Percentiles rank a stretch among this genome's conserved stretches.
Evolutionary conservation across 2,113 vertebrate genomes (phyloP).

Genomic region (Pantherophis guttatus): DNA sequence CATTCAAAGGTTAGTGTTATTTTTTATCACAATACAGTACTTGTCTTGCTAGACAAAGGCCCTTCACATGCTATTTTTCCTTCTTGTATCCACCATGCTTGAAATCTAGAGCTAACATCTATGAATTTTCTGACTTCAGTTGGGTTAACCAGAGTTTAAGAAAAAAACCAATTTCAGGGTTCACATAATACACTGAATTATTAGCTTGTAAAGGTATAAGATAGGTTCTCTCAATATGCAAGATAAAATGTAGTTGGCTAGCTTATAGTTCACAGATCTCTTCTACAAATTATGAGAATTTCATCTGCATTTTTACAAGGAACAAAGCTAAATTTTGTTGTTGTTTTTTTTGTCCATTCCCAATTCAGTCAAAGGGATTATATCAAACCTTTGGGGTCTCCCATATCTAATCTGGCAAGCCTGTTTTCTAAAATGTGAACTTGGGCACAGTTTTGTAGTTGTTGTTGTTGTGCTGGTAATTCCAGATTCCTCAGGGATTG

Average conservation of each 20-base stretch:
- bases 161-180: background rate
- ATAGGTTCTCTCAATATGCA: background rate
- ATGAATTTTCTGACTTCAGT: background rate
- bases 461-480: constrained; percentile 25
- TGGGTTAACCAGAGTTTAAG: background rate
- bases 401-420: background rate
- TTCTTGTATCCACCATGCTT: background rate
- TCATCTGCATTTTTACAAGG: background rate
- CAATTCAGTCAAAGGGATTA: background rate
- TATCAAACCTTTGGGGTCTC: background rate
- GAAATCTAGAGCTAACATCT: background rate
- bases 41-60: background rate
- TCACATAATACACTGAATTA: background rate
- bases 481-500: constrained; percentile 5
- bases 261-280: background rate
- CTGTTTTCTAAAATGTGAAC: background rate
- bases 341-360: background rate
- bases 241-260: background rate
- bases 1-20: background rate
- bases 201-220: background rate
- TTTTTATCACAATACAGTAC: background rate
- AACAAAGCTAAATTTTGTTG: background rate
- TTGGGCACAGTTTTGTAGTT: background rate
- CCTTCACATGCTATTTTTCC: background rate
- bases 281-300: background rate